Conservation (phyloP, 2,888 invertebrate genomes). For the Agriopis marginaria region DNA sequence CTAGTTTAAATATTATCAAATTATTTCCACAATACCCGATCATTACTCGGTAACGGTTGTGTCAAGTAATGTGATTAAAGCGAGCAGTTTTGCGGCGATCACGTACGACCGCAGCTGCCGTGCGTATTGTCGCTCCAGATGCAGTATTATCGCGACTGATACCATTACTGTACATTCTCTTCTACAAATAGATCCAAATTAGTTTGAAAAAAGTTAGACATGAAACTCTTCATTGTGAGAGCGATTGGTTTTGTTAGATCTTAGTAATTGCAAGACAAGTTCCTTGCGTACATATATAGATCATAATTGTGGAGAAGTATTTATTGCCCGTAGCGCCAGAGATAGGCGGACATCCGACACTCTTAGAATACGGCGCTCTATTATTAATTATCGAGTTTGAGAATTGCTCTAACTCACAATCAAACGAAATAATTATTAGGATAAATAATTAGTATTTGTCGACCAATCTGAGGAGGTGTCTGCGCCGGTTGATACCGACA, state of each 20-base stretch:
- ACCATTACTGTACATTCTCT: conserved; percentile 42
- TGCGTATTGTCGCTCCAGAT: conserved; percentile 59
- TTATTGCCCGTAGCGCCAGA: conserved; percentile 52
- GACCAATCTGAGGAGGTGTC: conserved; percentile 20
- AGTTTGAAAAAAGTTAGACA: conserved; percentile 40
- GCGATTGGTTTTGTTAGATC: conserved; percentile 53
- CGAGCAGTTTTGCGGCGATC: conserved; percentile 75
- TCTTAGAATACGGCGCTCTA: conserved; percentile 48
- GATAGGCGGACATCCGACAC: conserved; percentile 48
- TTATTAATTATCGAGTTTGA: conserved; percentile 63
- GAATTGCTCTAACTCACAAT: conserved; percentile 52
- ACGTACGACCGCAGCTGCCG: conserved; percentile 64
- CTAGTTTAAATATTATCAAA: conserved; percentile 78
- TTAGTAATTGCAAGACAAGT: conserved; percentile 55
- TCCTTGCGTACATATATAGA: conserved; percentile 56
- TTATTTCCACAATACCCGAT: conserved; percentile 80
- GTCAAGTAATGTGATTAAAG: conserved; percentile 82
- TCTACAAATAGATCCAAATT: conserved; percentile 32
- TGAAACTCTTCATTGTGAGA: conserved; percentile 54
- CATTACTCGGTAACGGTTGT: conserved; percentile 81
- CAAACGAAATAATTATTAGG: conserved; percentile 13
- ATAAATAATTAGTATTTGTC: conserved; percentile 44
- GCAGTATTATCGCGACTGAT: conserved; percentile 48
- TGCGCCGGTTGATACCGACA: conserved; percentile 10
- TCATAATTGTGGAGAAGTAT: conserved; percentile 57